Base-by-base conservation (phyloP, 2,888 invertebrate genomes). In the Ophion slaviceki region DNA sequence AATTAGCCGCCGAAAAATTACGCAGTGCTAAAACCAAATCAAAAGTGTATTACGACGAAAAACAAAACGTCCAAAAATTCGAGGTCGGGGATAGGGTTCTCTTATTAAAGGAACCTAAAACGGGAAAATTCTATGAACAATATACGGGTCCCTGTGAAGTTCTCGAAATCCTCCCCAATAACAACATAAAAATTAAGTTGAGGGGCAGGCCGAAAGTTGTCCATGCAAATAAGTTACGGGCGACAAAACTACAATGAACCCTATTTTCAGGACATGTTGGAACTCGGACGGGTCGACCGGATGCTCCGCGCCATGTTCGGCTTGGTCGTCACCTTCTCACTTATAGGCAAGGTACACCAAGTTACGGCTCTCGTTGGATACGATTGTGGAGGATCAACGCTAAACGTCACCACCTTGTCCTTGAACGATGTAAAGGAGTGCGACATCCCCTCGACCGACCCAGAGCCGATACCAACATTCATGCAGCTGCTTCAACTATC, bases 161-260 rank as follows among this genome's bases (percentile, higher is more conserved):
- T 2, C 10, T 76, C 1, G 81, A 81, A 47, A 70, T 76, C 5
- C 75, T 75, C 1, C 61, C 70, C 6, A 62, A 20, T 0, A 62
- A 40, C 5, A 81, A 81, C 11, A 17, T 80, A 2, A 74, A 80
- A 61, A 80, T 80, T 24, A 45, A 40, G 57, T 24, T 14, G 32
- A 40, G 62, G 75, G 32, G 28, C 28, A 67, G 59, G 32, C 28
- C 14, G 3, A 70, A 64, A 36, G 11, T 82, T 7, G 81, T 82
- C 3, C 81, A 82, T 20, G 68, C 81, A 2, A 82, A 76, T 47
- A 82, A 82, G n/a, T n/a, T 82, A n/a, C 11, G 70, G 14, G 14
- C 53, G 28, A 76, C 81, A 2, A 62, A 47, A 8, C n/a, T 68
- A 66, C n/a, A 45, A 68, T 3, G 5, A 68, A 20, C 17, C 17